Conservation (phyloP, 1,140 invertebrate genomes). For the Rhyzopertha dominica region DNA sequence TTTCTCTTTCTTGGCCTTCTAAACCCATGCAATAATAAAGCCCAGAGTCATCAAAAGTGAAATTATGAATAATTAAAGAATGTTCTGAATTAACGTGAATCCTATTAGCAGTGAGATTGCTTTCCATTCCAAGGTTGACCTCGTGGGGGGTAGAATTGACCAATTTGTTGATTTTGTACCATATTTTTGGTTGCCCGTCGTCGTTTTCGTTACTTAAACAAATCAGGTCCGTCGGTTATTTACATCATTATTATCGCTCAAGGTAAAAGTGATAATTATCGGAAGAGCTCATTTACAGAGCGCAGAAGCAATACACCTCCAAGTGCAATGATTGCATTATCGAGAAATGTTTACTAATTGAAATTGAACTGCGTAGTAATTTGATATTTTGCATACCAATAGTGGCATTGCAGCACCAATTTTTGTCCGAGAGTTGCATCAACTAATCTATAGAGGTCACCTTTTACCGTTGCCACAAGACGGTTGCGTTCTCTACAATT, state of each 20-base stretch:
- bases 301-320: too few species aligned
- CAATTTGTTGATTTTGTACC: conserved; percentile 49
- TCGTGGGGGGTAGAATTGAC: conserved; percentile 36
- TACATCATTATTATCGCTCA: too few species aligned
- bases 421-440: conserved; percentile 44
- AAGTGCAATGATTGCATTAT: too few species aligned
- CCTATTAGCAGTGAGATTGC: conserved; percentile 45
- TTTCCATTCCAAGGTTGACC: conserved; percentile 49
- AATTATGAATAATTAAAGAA: conserved; percentile 45
- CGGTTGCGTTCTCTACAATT: conserved; percentile 47
- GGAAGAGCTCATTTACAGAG: too few species aligned
- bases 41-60: conserved; percentile 43
- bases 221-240: too few species aligned
- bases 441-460: conserved; percentile 48
- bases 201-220: conserved; percentile 42
- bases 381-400: conserved; percentile 42
- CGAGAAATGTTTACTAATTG: too few species aligned
- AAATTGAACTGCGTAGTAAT: too few species aligned
- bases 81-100: conserved; percentile 45
- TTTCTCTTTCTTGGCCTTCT: conserved; percentile 45
- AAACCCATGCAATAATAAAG: conserved; percentile 50
- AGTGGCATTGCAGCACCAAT: conserved; percentile 46
- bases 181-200: conserved; percentile 46
- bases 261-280: too few species aligned
- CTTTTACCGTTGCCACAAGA: conserved; percentile 43